Base-by-base conservation (phyloP, 1,140 invertebrate genomes). In the Phymorhynchus buccinoides region DNA sequence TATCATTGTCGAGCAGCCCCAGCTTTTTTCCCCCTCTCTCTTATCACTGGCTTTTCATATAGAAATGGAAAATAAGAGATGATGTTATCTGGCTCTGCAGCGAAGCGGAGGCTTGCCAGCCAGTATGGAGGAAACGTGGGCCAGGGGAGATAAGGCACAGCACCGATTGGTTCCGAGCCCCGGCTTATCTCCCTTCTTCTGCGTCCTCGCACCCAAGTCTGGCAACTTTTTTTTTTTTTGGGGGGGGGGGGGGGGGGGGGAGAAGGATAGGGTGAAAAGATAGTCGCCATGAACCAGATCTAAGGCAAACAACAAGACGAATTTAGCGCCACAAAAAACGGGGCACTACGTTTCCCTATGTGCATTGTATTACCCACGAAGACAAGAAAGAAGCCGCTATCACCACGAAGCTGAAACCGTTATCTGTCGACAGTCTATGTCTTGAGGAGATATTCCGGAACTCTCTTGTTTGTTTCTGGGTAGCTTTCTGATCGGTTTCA, bases 1-100 rank as follows among this genome's bases (percentile, higher is more conserved):
- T 88, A 87, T 88, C 88, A 89, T 87, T 86, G 85, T 87, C 84
- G 81, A 75, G 80, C 84, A 68, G 73, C 41, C 30, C 78, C 80
- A 87, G 81, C 81, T n/a, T n/a, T n/a, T n/a, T n/a, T n/a, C n/a
- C n/a, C n/a, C n/a, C n/a, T n/a, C 87, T 79, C 84, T 84, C 86
- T 89, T 88, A 89, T 89, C 88, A 56, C 48, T 71, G 48, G 78
- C 83, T 62, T n/a, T 84, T 88, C 88, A 89, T 89, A 89, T 87
- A 88, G 88, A 89, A 89, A 88, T 85, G 86, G 87, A 88, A 89
- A 89, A 87, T 88, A 86, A 85, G 85, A 86, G 83, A 78, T 83
- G 84, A 85, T 88, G 83, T 87, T 87, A 88, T 88, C 87, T 77
- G 39, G 30, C n/a, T n/a, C n/a, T n/a, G n/a, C n/a, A n/a, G n/a